phyloP scores from a whole-genome alignment of 2,113 vertebrate genomes.

The Callocephalon fimbriatum region DNA sequence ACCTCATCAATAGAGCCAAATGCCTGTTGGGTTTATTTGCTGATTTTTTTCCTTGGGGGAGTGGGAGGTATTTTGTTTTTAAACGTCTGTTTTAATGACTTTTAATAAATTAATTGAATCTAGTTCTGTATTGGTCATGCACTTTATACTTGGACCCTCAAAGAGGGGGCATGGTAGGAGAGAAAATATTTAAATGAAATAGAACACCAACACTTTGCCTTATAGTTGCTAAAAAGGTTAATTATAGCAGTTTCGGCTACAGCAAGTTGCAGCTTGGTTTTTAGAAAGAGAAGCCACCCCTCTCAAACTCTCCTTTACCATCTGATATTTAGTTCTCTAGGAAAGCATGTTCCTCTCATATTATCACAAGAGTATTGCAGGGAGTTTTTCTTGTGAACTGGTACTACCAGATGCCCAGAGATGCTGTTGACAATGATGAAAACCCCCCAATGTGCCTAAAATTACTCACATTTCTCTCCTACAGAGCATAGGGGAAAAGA shows the following conservation, averaged over 20 bases:
- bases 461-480: constrained; percentile 24
- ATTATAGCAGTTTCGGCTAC: not conserved
- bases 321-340: not conserved
- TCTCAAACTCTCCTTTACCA: not conserved
- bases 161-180: not conserved
- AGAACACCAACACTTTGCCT: not conserved
- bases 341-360: not conserved
- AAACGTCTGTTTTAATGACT: not conserved
- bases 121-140: not conserved
- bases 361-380: not conserved
- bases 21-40: not conserved
- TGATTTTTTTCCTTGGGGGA: not conserved
- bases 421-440: not conserved
- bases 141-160: not conserved
- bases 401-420: not conserved
- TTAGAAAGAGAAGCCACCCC: not conserved
- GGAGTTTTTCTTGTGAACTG: not conserved
- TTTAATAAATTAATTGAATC: not conserved
- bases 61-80: not conserved
- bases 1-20: not conserved
- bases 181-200: not conserved
- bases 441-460: not conserved
- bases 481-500: not conserved
- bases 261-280: not conserved
- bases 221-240: not conserved